phyloP scores from a whole-genome alignment of 2,888 invertebrate species.

The Idaea aversata region DNA sequence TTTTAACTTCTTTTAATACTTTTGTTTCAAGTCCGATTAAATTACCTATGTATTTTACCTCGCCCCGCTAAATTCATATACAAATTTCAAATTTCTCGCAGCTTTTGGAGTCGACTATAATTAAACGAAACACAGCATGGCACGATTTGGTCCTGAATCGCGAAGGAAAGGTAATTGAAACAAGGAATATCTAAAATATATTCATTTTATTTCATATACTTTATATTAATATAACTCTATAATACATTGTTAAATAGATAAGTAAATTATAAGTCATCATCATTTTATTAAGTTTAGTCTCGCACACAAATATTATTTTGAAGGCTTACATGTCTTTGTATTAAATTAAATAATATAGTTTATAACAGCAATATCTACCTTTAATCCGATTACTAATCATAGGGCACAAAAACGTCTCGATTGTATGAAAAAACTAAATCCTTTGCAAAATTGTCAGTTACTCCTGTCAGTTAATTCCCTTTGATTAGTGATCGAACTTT shows the following conservation, averaged over 20 bases:
- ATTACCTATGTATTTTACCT: no score
- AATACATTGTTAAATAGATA: constrained; percentile 16
- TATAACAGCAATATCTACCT: no score
- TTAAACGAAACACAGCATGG: constrained; percentile 9
- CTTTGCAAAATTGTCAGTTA: no score
- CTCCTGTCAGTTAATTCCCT: no score
- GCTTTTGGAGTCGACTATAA: background rate
- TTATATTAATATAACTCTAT: constrained; percentile 8
- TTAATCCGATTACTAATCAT: no score
- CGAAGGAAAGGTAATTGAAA: background rate
- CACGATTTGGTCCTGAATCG: background rate
- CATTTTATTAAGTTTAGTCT: constrained; percentile 5
- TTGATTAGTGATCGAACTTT: no score
- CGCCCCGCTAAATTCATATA: no score
- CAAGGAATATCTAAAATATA: constrained; percentile 16
- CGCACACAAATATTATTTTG: background rate
- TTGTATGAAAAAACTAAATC: no score
- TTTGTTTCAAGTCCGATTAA: no score
- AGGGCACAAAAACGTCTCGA: no score
- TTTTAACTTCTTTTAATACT: no score
- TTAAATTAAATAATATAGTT: background rate
- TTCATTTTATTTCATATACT: constrained; percentile 15
- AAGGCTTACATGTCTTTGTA: background rate
- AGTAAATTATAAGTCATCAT: constrained; percentile 14
- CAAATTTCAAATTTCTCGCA: no score